phyloP scores from a whole-genome alignment of 2,888 invertebrate genomes.

The Steinernema carpocapsae region DNA sequence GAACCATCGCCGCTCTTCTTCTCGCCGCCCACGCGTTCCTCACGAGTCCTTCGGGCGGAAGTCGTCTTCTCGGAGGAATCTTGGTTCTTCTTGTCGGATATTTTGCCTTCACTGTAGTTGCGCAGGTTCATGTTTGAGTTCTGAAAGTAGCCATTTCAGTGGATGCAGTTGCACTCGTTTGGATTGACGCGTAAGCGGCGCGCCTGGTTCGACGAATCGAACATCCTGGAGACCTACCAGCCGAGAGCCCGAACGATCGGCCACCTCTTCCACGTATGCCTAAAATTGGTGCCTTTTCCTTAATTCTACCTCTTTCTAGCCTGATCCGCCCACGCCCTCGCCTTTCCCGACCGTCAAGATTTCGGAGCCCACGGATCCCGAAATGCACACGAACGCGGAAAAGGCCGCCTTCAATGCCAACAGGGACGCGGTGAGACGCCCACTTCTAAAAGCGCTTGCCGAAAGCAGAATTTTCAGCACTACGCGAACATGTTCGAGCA shows the following conservation, averaged over 20 bases:
- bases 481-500: conserved; percentile 63
- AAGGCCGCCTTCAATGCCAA: conserved; percentile 37
- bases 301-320: conserved; percentile 37
- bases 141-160: conserved; percentile 42
- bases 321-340: conserved; percentile 53
- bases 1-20: conserved; percentile 4
- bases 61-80: conserved; percentile 2
- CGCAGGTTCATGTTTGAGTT: background rate
- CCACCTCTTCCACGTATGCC: conserved; percentile 49
- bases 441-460: background rate
- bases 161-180: conserved; percentile 50
- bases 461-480: conserved; percentile 45
- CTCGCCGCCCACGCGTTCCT: conserved; percentile 2
- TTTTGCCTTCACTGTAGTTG: conserved; percentile 45
- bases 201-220: conserved; percentile 61
- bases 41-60: background rate
- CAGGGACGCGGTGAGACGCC: background rate
- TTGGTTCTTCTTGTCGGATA: background rate
- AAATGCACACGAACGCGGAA: conserved; percentile 35
- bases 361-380: conserved; percentile 15
- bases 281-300: background rate
- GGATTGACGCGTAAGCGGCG: conserved; percentile 51
- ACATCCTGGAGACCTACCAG: conserved; percentile 63
- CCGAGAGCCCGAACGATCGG: conserved; percentile 59
- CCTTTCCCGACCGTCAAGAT: conserved; percentile 41